These are phyloP conservation scores for Lepisosteus osseus DNA, from an alignment of 2,113 vertebrate species.

Conservation along the genomic window DNA sequence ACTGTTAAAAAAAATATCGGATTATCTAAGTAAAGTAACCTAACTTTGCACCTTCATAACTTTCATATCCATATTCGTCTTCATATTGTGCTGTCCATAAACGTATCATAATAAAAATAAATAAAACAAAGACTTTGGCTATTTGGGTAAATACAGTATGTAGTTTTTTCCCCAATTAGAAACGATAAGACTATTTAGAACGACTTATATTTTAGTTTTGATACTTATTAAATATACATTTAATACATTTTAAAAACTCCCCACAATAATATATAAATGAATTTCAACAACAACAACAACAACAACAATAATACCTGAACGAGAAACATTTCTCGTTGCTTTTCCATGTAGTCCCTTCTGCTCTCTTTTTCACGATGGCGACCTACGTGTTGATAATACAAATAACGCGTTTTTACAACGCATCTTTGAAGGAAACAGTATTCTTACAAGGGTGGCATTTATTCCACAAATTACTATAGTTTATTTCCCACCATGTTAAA, in stretches of 20 bases:
- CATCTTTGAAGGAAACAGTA: neutral
- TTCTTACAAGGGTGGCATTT: neutral
- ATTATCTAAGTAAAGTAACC: too few species aligned
- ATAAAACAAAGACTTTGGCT: neutral
- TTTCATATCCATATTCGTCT: too few species aligned
- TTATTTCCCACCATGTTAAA: slow-evolving; percentile 3
- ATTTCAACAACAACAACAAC: too few species aligned
- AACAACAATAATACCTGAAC: slow-evolving; percentile 51
- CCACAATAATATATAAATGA: neutral
- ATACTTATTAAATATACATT: too few species aligned
- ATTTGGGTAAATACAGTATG: too few species aligned
- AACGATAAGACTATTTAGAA: too few species aligned
- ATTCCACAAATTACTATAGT: neutral
- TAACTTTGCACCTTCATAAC: too few species aligned
- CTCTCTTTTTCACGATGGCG: slow-evolving; percentile 38
- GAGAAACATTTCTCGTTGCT: slow-evolving; percentile 54
- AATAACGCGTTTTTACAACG: neutral
- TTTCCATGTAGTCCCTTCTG: slow-evolving; percentile 48
- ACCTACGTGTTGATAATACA: slow-evolving; percentile 30
- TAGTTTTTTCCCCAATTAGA: neutral
- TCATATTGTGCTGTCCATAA: neutral
- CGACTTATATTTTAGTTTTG: too few species aligned
- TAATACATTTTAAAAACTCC: too few species aligned
- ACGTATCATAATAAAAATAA: slow-evolving; percentile 11
- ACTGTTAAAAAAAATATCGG: slow-evolving; percentile 32